Evolutionary conservation across 2,113 vertebrate genomes (phyloP).

Genomic region (Piprites chloris): DNA sequence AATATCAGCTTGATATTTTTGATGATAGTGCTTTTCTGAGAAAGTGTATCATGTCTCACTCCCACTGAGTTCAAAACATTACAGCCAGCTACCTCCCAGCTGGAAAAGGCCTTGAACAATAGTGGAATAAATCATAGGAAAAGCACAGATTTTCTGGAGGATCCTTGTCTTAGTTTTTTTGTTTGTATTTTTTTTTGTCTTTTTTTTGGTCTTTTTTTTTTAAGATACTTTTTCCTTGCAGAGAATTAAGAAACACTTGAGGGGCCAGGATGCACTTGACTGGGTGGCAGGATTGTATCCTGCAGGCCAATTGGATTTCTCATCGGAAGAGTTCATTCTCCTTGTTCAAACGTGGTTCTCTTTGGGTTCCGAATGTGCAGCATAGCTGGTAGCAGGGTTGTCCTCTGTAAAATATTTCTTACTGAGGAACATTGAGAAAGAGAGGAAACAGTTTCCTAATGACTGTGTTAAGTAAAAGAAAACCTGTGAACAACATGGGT

Average conservation of each 20-base stretch:
- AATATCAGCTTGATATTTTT: neutral
- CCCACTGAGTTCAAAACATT: slow-evolving; percentile 39
- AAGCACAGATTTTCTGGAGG: neutral
- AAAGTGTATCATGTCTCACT: slow-evolving; percentile 21
- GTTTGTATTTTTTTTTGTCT: no score
- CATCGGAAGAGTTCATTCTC: neutral
- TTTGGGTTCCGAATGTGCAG: neutral
- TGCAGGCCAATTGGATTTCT: neutral
- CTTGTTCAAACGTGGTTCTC: neutral
- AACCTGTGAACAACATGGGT: neutral
- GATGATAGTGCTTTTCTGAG: neutral
- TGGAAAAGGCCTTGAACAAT: neutral
- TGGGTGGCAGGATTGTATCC: neutral
- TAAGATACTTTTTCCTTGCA: neutral
- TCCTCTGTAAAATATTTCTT: neutral
- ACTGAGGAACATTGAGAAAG: neutral
- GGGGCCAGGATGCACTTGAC: neutral
- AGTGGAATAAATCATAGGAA: neutral
- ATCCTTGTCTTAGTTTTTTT: neutral
- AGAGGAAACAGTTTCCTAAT: neutral
- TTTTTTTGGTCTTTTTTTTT: neutral
- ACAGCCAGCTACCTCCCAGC: neutral
- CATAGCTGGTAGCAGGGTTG: neutral
- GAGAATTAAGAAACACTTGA: slow-evolving; percentile 7
- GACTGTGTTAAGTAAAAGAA: neutral